These are phyloP conservation scores for Colostygia pectinataria DNA, from an alignment of 2,888 invertebrate species.

Conservation along the genomic window DNA sequence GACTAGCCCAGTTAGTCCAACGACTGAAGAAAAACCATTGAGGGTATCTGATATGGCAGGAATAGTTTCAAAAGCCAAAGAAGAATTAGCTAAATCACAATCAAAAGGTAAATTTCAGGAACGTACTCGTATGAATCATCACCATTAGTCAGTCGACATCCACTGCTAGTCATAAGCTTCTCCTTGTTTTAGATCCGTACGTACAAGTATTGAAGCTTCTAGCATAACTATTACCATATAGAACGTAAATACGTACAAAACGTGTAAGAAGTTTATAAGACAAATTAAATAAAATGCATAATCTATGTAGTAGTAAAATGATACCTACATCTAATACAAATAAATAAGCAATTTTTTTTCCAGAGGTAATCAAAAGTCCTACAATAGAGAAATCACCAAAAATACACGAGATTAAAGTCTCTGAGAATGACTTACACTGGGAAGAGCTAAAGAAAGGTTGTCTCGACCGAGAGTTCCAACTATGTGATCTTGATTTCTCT, in stretches of 20 bases:
- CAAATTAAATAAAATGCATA: too few relatives aligned
- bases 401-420: constrained; percentile 89
- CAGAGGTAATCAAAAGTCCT: constrained; percentile 88
- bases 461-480: constrained; percentile 88
- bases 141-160: too few relatives aligned
- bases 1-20: constrained; percentile 84
- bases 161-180: too few relatives aligned
- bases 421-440: constrained; percentile 98
- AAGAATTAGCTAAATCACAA: constrained; percentile 93
- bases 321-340: too few relatives aligned
- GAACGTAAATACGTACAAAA: too few relatives aligned
- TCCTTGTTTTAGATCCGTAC: too few relatives aligned
- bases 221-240: too few relatives aligned
- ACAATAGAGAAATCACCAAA: constrained; percentile 86
- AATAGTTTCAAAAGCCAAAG: constrained; percentile 96
- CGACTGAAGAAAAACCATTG: constrained; percentile 84
- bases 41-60: constrained; percentile 94
- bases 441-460: constrained; percentile 91
- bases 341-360: constrained; percentile 17
- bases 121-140: too few relatives aligned
- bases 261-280: too few relatives aligned
- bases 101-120: constrained; percentile 85
- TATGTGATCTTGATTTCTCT: constrained; percentile 98
- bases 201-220: too few relatives aligned
- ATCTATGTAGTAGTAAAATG: too few relatives aligned